Evolutionary conservation across 2,888 invertebrate genomes (phyloP).

Genomic region (Gari tellinella): DNA sequence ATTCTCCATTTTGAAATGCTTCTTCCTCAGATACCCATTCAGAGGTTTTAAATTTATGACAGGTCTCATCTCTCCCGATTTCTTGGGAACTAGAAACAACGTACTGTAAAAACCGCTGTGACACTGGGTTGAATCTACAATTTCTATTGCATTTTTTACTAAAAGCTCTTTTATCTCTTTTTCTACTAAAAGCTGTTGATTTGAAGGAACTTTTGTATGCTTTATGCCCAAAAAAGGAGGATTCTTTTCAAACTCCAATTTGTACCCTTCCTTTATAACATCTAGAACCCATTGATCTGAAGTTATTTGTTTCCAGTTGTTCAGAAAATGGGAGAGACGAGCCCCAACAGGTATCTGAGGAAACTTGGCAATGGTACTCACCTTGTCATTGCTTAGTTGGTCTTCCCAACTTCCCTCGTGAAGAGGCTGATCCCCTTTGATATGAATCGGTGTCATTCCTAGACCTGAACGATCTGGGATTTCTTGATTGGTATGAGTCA

Average conservation of each 20-base stretch:
- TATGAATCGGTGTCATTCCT: no score
- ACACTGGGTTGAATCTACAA: no score
- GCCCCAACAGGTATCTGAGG: conserved; percentile 31
- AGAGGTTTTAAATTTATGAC: conserved; percentile 43
- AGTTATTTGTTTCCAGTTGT: conserved; percentile 42
- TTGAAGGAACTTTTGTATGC: conserved; percentile 11
- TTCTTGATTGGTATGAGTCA: no score
- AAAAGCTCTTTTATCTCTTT: conserved; percentile 9
- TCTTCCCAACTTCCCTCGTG: background rate
- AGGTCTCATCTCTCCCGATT: conserved; percentile 30
- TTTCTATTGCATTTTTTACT: conserved; percentile 45
- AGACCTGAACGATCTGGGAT: no score
- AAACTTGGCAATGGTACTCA: conserved; percentile 32
- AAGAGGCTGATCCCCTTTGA: conserved; percentile 2
- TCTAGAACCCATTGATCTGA: conserved; percentile 44
- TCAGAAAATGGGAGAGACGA: conserved; percentile 25
- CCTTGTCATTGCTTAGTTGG: conserved; percentile 21
- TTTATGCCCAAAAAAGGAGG: conserved; percentile 31
- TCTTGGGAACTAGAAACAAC: conserved; percentile 41
- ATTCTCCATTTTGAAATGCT: conserved; percentile 44
- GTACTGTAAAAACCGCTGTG: no score
- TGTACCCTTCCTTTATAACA: conserved; percentile 38
- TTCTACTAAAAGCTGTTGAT: conserved; percentile 3
- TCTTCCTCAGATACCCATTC: conserved; percentile 44
- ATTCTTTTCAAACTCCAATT: conserved; percentile 33